These are phyloP conservation scores for Calosoma granatense DNA, from an alignment of 1,140 invertebrate species.

Conservation along the genomic window DNA sequence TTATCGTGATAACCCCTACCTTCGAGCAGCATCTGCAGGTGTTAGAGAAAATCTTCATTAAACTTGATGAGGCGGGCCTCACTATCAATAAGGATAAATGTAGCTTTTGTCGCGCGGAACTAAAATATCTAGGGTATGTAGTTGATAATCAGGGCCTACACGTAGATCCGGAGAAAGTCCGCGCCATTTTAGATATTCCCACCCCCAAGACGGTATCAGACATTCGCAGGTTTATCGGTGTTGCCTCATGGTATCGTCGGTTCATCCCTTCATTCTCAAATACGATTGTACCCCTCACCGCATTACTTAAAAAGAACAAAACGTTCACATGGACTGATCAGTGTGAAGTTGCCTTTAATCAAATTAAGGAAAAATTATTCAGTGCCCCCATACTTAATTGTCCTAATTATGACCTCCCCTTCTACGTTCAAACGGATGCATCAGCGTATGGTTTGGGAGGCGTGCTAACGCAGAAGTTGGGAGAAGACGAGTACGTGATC, in stretches of 20 bases:
- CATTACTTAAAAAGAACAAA: too few relatives aligned
- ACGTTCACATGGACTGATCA: too few relatives aligned
- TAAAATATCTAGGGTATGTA: slow-evolving; percentile 24
- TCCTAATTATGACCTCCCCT: slow-evolving; percentile 23
- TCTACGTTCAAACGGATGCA: slow-evolving; percentile 22
- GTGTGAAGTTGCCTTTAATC: slow-evolving; percentile 2
- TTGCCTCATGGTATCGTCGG: too few relatives aligned
- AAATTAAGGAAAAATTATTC: too few relatives aligned
- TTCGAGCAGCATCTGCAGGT: too few relatives aligned
- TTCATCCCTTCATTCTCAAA: too few relatives aligned
- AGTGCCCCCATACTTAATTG: slow-evolving; percentile 27
- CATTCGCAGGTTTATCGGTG: slow-evolving; percentile 10
- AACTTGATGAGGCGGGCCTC: too few relatives aligned
- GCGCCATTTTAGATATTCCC: too few relatives aligned
- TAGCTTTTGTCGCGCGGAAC: slow-evolving; percentile 10
- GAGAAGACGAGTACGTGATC: slow-evolving; percentile 31
- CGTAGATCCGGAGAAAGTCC: too few relatives aligned
- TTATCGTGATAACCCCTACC: slow-evolving; percentile 22
- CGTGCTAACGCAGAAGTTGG: slow-evolving; percentile 27
- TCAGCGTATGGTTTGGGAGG: slow-evolving; percentile 23
- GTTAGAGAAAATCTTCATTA: slow-evolving; percentile 11
- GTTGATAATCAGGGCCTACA: slow-evolving; percentile 17
- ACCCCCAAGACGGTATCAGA: slow-evolving; percentile 18
- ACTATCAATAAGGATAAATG: slow-evolving; percentile 17
- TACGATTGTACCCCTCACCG: slow-evolving; percentile 17